phyloP scores from a whole-genome alignment of 2,113 vertebrate genomes.

The Puffinus mauretanicus region DNA sequence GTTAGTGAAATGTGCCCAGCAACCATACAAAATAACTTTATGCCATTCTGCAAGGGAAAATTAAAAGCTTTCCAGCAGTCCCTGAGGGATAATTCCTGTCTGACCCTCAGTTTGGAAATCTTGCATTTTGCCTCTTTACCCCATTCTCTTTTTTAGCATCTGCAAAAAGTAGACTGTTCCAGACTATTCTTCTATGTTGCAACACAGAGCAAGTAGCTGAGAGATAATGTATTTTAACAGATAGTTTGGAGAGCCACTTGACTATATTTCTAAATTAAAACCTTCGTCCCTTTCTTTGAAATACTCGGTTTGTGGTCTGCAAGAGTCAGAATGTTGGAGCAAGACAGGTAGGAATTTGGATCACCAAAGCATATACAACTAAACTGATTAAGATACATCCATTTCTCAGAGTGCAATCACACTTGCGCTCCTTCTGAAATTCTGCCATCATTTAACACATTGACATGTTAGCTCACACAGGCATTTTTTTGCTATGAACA shows the following conservation, averaged over 20 bases:
- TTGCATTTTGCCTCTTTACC: background rate
- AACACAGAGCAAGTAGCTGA: background rate
- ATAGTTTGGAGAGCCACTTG: background rate
- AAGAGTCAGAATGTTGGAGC: background rate
- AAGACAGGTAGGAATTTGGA: background rate
- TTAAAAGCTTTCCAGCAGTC: background rate
- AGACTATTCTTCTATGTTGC: background rate
- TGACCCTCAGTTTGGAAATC: background rate
- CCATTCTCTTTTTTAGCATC: background rate
- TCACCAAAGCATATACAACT: background rate
- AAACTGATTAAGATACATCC: background rate
- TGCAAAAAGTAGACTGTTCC: background rate
- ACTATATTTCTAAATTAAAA: background rate
- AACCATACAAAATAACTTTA: background rate
- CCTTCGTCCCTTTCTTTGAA: background rate
- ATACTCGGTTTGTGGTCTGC: background rate
- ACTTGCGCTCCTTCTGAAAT: background rate
- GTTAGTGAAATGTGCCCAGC: background rate
- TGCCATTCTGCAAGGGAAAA: background rate
- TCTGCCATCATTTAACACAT: background rate
- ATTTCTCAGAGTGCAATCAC: background rate
- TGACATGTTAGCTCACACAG: background rate
- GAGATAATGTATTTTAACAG: background rate
- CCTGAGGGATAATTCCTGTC: background rate
- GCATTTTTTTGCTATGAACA: background rate